A percentile compares a stretch with the other conserved stretches of the same genome.
These are phyloP conservation scores for Drosophila albomicans DNA, from an alignment of 1,140 invertebrate species.

Conservation along the genomic window DNA sequence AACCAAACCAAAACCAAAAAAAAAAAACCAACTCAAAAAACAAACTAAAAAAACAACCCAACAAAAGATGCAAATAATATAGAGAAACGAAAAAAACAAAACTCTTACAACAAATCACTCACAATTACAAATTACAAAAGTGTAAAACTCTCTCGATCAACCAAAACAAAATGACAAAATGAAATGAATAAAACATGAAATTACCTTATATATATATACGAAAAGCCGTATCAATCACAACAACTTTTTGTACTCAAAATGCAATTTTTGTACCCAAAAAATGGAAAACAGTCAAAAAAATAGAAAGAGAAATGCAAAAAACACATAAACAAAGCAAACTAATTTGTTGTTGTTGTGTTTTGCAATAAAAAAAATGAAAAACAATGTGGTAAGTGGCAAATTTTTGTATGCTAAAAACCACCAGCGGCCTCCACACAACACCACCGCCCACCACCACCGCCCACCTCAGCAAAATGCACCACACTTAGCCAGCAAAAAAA, in stretches of 20 bases:
- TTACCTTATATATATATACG: constrained; percentile 29
- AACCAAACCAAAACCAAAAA: constrained; percentile 36
- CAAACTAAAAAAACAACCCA: constrained; percentile 28
- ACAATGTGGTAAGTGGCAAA: constrained; percentile 75
- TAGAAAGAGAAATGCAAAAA: constrained; percentile 31
- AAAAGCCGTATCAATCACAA: constrained; percentile 50
- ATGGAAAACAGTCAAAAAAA: constrained; percentile 33
- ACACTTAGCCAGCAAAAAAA: neutral
- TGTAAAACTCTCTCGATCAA: constrained; percentile 59
- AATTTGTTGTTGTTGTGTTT: constrained; percentile 54
- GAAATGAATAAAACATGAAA: constrained; percentile 64
- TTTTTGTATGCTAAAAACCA: constrained; percentile 61
- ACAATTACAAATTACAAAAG: constrained; percentile 68
- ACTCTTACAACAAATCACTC: constrained; percentile 58
- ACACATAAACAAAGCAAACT: constrained; percentile 35
- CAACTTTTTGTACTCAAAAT: constrained; percentile 65
- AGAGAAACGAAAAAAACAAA: constrained; percentile 35
- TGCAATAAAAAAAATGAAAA: constrained; percentile 32
- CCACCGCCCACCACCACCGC: constrained; percentile 13
- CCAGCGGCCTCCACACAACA: constrained; percentile 27
- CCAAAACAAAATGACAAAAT: constrained; percentile 41
- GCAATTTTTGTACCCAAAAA: constrained; percentile 61
- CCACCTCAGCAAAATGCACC: constrained; percentile 16
- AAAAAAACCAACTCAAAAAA: constrained; percentile 45
- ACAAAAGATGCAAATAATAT: constrained; percentile 34